Percentiles rank a stretch among this genome's conserved stretches.
These are phyloP conservation scores for Magallana ariakensis DNA, from an alignment of 1,140 invertebrate genomes.

Conservation along the genomic window DNA sequence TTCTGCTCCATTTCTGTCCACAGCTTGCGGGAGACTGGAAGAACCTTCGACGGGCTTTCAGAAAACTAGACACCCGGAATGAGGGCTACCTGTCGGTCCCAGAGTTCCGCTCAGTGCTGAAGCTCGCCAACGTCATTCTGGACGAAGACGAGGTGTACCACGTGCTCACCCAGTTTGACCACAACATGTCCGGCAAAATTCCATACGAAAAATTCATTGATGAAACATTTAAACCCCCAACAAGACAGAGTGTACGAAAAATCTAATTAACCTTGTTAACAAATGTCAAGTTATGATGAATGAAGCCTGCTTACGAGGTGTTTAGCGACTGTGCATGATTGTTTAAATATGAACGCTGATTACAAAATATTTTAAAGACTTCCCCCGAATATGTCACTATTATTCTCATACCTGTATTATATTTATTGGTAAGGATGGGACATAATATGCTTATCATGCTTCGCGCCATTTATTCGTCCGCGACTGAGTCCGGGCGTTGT, in stretches of 20 bases:
- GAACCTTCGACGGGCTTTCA: conserved; percentile 77
- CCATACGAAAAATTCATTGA: conserved; percentile 77
- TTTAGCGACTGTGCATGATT: not conserved
- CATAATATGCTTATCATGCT: not conserved
- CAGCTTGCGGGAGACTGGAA: conserved; percentile 79
- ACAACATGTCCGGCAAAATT: conserved; percentile 76
- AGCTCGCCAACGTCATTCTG: conserved; percentile 76
- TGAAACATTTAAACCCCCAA: conserved; percentile 75
- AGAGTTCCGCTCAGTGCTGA: conserved; percentile 78
- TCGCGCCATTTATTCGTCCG: not conserved
- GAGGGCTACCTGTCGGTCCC: conserved; percentile 75
- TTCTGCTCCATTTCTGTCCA: conserved; percentile 42
- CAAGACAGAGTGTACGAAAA: conserved; percentile 67
- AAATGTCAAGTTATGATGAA: not conserved
- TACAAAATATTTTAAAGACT: not conserved
- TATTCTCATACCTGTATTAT: not conserved
- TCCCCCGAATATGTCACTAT: not conserved
- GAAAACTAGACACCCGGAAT: conserved; percentile 75
- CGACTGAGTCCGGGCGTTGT: not conserved
- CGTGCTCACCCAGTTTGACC: conserved; percentile 76
- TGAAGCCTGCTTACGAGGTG: not conserved
- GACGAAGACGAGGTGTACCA: conserved; percentile 79
- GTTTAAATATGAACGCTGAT: not conserved
- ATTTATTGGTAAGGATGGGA: not conserved
- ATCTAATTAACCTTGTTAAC: conserved; percentile 44